These are phyloP conservation scores for Potamarius usumacintae DNA, from an alignment of 2,113 vertebrate species.

Conservation along the genomic window DNA sequence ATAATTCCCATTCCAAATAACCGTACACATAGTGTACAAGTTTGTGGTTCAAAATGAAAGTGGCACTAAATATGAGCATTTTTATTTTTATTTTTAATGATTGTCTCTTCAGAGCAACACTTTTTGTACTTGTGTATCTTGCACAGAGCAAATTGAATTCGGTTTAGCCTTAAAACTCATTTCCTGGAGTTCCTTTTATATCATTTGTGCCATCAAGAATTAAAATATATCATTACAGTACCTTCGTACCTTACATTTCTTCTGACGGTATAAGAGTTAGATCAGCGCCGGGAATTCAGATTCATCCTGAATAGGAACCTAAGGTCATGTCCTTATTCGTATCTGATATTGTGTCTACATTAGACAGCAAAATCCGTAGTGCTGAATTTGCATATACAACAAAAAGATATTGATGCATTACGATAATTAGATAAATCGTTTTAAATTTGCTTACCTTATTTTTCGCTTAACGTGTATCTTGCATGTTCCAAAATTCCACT, in stretches of 20 bases:
- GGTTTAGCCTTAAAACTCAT: neutral
- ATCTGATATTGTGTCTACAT: neutral
- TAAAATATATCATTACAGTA: neutral
- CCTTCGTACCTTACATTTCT: neutral
- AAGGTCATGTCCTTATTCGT: neutral
- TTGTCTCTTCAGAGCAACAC: neutral
- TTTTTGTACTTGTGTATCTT: neutral
- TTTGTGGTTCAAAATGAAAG: neutral
- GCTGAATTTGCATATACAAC: neutral
- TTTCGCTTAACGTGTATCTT: conserved; percentile 81
- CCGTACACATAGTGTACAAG: neutral
- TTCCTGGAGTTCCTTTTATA: neutral
- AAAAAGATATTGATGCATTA: neutral
- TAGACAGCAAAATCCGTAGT: neutral
- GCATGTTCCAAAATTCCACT: conserved; percentile 85
- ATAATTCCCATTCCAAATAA: neutral
- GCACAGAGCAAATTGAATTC: neutral
- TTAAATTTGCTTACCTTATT: conserved; percentile 78
- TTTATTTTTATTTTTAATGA: neutral
- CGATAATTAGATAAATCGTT: neutral
- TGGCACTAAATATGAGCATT: neutral
- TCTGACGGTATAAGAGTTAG: neutral
- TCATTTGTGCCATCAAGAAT: neutral
- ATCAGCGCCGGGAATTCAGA: neutral
- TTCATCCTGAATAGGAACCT: neutral